phyloP scores from a whole-genome alignment of 2,888 invertebrate genomes.

The Hypselothyrea guttata region DNA sequence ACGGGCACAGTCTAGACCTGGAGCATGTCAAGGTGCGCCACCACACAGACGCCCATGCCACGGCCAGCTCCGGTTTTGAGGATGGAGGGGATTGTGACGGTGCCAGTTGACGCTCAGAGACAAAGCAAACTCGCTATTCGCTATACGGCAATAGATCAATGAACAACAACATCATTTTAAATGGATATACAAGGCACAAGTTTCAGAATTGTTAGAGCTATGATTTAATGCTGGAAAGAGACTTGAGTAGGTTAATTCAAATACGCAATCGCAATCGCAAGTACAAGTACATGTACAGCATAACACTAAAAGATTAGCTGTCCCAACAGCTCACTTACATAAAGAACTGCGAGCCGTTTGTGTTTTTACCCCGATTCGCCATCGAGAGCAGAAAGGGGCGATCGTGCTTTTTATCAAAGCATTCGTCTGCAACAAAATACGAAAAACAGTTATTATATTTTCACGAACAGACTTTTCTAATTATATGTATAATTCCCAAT shows the following conservation, averaged over 20 bases:
- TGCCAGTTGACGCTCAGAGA: slow-evolving; percentile 47
- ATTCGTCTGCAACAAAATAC: slow-evolving; percentile 89
- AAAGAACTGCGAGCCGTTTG: slow-evolving; percentile 99
- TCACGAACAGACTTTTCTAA: neutral
- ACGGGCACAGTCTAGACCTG: neutral
- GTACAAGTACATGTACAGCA: neutral
- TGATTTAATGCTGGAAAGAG: slow-evolving; percentile 32
- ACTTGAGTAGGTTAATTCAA: slow-evolving; percentile 28
- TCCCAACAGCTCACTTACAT: slow-evolving; percentile 94
- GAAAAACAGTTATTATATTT: slow-evolving; percentile 6
- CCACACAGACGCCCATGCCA: slow-evolving; percentile 1
- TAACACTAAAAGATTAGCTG: too few relatives aligned
- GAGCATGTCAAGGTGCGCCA: neutral
- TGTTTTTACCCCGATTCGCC: slow-evolving; percentile 98
- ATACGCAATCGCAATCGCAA: neutral
- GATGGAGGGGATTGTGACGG: slow-evolving; percentile 26
- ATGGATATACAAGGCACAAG: slow-evolving; percentile 43
- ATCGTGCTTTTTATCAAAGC: slow-evolving; percentile 93
- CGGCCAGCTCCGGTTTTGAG: too few relatives aligned
- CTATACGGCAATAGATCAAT: slow-evolving; percentile 75
- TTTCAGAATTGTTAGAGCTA: slow-evolving; percentile 11
- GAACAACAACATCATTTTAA: slow-evolving; percentile 75
- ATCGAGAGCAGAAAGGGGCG: slow-evolving; percentile 96
- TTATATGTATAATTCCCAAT: too few relatives aligned
- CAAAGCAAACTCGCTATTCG: slow-evolving; percentile 32